These are phyloP conservation scores for Pipistrellus pygmaeus DNA, from an alignment of 2,797 vertebrate species.

Conservation along the genomic window DNA sequence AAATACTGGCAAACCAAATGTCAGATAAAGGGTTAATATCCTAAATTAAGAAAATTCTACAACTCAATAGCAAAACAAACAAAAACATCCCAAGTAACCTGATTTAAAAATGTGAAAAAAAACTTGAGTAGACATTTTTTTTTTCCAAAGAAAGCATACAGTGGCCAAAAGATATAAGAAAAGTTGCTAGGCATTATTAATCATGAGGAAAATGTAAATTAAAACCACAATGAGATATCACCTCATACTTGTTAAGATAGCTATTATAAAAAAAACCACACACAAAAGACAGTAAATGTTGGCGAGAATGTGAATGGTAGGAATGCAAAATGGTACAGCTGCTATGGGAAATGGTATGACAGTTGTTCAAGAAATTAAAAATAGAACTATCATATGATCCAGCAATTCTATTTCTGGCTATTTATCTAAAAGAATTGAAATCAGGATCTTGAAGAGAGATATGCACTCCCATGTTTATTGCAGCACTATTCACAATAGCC, in stretches of 20 bases:
- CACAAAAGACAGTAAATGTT: background rate
- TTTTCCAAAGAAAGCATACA: background rate
- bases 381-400: background rate
- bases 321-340: too few relatives aligned
- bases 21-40: background rate
- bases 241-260: background rate
- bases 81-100: background rate
- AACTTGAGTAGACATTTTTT: background rate
- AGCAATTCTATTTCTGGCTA: background rate
- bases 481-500: background rate
- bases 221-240: background rate
- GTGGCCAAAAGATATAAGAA: background rate
- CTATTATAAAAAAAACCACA: background rate
- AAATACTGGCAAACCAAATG: background rate
- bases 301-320: background rate
- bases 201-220: background rate
- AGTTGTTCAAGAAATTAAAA: background rate
- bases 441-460: background rate
- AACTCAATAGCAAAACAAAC: background rate
- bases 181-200: background rate
- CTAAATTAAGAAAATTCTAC: background rate
- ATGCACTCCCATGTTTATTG: background rate
- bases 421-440: background rate
- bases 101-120: background rate
- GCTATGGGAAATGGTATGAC: background rate